Evolutionary conservation across 1,140 invertebrate species (phyloP).

Genomic region (Saccostrea echinata): DNA sequence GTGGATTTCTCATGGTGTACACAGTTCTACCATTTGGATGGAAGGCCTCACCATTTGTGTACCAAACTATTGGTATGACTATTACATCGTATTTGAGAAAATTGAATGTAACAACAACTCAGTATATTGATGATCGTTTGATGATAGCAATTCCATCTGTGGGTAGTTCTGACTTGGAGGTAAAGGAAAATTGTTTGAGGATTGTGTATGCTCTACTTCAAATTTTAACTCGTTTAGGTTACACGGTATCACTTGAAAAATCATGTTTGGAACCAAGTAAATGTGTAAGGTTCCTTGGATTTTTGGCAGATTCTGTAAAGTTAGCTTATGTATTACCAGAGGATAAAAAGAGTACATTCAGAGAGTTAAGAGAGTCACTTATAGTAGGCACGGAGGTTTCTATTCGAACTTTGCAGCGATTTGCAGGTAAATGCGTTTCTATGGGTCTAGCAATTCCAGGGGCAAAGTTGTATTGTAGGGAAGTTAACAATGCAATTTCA

Average conservation of each 20-base stretch:
- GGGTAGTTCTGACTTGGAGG: not conserved
- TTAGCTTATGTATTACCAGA: constrained; percentile 50
- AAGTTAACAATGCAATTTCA: too few species aligned
- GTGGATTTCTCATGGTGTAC: constrained; percentile 48
- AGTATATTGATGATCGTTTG: constrained; percentile 61
- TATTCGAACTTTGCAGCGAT: constrained; percentile 50
- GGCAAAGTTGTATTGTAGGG: constrained; percentile 48
- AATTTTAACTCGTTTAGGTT: constrained; percentile 47
- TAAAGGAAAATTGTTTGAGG: not conserved
- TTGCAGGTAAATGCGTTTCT: constrained; percentile 55
- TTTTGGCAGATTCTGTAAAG: constrained; percentile 53
- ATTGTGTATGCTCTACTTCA: constrained; percentile 32
- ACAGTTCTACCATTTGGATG: constrained; percentile 53
- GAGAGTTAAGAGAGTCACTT: constrained; percentile 45
- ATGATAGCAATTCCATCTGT: constrained; percentile 33
- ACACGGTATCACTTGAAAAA: constrained; percentile 46
- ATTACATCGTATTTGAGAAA: constrained; percentile 54
- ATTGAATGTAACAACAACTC: constrained; percentile 39
- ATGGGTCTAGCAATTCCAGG: constrained; percentile 49
- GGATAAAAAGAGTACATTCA: constrained; percentile 54
- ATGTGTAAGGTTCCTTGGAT: constrained; percentile 51
- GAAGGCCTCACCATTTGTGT: constrained; percentile 54
- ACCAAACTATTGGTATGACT: constrained; percentile 54
- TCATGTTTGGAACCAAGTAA: constrained; percentile 33
- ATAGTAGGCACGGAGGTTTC: constrained; percentile 22